Percentiles rank a stretch among this genome's conserved stretches.
Conservation (phyloP, 2,113 vertebrate genomes). For the Rattus rattus region DNA sequence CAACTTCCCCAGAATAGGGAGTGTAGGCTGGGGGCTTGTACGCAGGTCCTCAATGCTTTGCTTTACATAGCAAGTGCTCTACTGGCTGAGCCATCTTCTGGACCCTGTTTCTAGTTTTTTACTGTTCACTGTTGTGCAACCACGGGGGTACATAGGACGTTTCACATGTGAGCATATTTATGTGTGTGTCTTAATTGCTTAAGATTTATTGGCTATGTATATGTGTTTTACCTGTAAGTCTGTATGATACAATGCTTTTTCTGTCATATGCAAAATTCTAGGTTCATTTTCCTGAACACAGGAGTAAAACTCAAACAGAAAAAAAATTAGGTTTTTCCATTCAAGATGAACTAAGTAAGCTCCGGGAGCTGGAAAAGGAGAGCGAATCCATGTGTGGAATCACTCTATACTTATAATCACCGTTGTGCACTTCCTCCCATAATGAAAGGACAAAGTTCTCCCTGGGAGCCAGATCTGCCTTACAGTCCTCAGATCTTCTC, state of each 20-base stretch:
- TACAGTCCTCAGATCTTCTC: neutral
- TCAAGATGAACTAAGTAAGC: neutral
- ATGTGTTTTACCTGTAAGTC: neutral
- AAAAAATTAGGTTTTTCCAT: neutral
- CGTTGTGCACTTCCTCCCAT: neutral
- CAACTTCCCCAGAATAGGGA: neutral
- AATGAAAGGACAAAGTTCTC: neutral
- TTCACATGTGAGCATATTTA: neutral
- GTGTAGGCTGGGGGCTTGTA: neutral
- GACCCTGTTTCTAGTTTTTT: neutral
- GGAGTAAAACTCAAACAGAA: neutral
- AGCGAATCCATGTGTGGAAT: neutral
- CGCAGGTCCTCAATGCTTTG: neutral
- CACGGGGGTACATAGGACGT: neutral
- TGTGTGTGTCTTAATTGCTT: neutral
- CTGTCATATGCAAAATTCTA: neutral
- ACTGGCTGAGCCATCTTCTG: neutral
- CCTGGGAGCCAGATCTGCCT: neutral
- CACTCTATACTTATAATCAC: neutral
- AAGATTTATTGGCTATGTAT: neutral
- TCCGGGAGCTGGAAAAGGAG: neutral
- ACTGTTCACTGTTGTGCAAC: neutral
- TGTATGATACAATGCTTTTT: neutral
- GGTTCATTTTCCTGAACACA: neutral
- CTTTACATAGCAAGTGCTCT: neutral